Conservation (phyloP, 2,888 invertebrate genomes). For the Epistrophella euchroma region DNA sequence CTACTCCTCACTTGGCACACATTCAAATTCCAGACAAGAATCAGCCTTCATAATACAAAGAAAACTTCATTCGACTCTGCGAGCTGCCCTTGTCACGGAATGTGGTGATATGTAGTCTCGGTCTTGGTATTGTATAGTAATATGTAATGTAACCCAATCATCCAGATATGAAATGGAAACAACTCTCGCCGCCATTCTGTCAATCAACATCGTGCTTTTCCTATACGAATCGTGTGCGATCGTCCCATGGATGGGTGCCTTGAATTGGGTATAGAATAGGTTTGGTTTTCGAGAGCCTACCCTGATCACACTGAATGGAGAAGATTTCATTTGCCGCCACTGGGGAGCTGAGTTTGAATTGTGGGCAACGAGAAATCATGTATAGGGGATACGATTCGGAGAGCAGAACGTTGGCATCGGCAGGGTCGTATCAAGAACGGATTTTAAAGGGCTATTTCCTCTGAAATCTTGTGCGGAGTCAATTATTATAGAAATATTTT, state of each 20-base stretch:
- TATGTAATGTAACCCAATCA: slow-evolving; percentile 63
- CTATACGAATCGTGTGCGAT: slow-evolving; percentile 34
- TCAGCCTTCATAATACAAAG: slow-evolving; percentile 9
- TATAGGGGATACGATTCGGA: neutral
- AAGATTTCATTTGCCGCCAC: slow-evolving; percentile 52
- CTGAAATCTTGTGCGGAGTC: too few species aligned
- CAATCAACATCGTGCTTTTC: slow-evolving; percentile 59
- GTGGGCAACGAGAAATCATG: neutral
- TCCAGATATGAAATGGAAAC: slow-evolving; percentile 71
- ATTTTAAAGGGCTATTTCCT: neutral
- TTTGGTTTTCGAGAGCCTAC: neutral
- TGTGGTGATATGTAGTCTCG: slow-evolving; percentile 22
- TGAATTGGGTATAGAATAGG: slow-evolving; percentile 26
- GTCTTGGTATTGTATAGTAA: neutral
- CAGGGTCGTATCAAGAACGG: neutral
- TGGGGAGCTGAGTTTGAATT: slow-evolving; percentile 1
- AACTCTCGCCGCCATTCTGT: slow-evolving; percentile 72
- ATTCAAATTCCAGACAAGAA: slow-evolving; percentile 39
- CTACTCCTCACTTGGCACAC: slow-evolving; percentile 60
- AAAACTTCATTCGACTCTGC: neutral
- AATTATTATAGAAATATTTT: too few species aligned
- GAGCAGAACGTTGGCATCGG: neutral
- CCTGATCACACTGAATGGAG: slow-evolving; percentile 14
- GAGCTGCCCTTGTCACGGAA: slow-evolving; percentile 71
- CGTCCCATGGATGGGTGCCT: slow-evolving; percentile 2